Base-by-base conservation (phyloP, 2,888 invertebrate genomes). In the Taphrorychus bicolor region DNA sequence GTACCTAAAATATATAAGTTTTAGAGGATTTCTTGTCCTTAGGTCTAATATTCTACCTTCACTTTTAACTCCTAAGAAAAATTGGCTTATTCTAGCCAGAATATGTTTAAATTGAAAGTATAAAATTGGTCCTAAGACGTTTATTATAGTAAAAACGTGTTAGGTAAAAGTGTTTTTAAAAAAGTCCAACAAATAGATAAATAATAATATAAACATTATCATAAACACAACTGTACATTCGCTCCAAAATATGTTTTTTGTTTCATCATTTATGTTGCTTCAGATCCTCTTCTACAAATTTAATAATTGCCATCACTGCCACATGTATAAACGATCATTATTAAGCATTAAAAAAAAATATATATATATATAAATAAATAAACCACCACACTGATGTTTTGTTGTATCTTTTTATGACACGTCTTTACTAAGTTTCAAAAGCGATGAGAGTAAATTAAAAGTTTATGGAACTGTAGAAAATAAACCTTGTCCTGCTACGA, bases 231-330 rank as follows among this genome's bases (percentile, higher is more conserved):
- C 52, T 52, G 14, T 21, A 21, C 19, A 4, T 21, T 21, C 52
- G 52, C n/a, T n/a, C n/a, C n/a, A n/a, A n/a, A n/a, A n/a, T n/a
- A n/a, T n/a, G n/a, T n/a, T n/a, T n/a, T n/a, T n/a, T n/a, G n/a
- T n/a, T n/a, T n/a, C 32, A 32, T 32, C 32, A 32, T 32, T 32
- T 32, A 14, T 7, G 22, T 52, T n/a, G 14, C n/a, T 9, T 16
- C n/a, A 14, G 16, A 14, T 48, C 11, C 48, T 52, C 7, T 18
- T 18, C 11, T 18, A 7, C 14, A 22, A 11, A 21, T 52, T 52
- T 4, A 9, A 9, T 9, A 53, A 60, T 61, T 54, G 18, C 52
- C 40, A 41, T 45, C 61, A 61, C 61, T 61, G 61, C 61, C 61
- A 54, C 18, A 24, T 54, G 45, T 61, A 45, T 52, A 61, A 53